phyloP scores from a whole-genome alignment of 2,797 vertebrate species.

The Podarcis lilfordi region DNA sequence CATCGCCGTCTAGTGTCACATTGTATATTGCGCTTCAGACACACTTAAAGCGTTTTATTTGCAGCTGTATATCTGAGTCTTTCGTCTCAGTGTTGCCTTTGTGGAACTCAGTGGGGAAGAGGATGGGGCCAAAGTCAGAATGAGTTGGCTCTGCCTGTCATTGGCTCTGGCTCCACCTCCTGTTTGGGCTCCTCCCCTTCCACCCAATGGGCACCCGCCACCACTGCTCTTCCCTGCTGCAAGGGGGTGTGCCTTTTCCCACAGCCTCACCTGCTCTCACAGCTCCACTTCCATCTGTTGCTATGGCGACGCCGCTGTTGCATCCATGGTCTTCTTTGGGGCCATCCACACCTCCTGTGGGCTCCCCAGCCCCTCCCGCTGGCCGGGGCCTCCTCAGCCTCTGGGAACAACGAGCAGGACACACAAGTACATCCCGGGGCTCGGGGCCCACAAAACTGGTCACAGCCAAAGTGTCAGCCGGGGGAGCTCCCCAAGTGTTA shows the following conservation, averaged over 20 bases:
- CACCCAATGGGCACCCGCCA: too few relatives aligned
- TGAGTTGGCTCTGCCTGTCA: too few relatives aligned
- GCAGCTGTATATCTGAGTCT: too few relatives aligned
- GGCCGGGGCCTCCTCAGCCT: constrained; percentile 22
- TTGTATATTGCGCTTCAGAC: too few relatives aligned
- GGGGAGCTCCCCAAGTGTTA: constrained; percentile 19
- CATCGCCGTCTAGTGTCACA: too few relatives aligned
- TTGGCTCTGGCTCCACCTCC: too few relatives aligned
- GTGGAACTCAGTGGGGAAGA: too few relatives aligned
- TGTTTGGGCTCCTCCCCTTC: too few relatives aligned
- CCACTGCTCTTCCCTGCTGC: not conserved
- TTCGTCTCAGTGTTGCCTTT: too few relatives aligned
- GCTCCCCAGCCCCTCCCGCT: constrained; percentile 11
- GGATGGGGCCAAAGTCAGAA: too few relatives aligned
- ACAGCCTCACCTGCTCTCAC: constrained; percentile 21
- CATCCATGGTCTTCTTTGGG: constrained; percentile 17
- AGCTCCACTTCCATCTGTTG: not conserved
- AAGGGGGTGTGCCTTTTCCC: too few relatives aligned
- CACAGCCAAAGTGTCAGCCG: constrained; percentile 27
- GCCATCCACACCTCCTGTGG: not conserved
- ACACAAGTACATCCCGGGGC: constrained; percentile 28
- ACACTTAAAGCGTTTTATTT: too few relatives aligned
- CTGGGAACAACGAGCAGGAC: constrained; percentile 28
- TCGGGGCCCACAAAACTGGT: constrained; percentile 42
- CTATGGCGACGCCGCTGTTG: not conserved